Evolutionary conservation across 2,797 vertebrate genomes (phyloP), one percentile per base, ranked within the genome.

Genomic region (Cuniculus paca): DNA sequence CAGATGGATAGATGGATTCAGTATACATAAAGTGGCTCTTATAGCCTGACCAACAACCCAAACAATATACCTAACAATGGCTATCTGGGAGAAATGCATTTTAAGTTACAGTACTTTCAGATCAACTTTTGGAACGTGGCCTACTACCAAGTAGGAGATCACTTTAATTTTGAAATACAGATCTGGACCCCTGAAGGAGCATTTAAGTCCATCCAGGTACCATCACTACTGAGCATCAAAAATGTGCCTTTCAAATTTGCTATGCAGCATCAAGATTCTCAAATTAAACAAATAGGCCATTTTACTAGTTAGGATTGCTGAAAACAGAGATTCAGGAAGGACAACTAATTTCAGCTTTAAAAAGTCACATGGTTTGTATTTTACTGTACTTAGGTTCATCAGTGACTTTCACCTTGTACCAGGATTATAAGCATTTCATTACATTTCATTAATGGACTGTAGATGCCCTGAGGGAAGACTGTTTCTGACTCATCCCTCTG

Each of bases 341-440:
- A 88, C 19, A 68, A 79, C 34, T 70, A 58, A 72, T 70, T 72
- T 85, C 45, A 77, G 70, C 48, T 88, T 90, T 94, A 58, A 68
- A n/a, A 72, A 89, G 36, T 82, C 45, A 34, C 26, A 74, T 17
- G 34, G 11, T 61, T 72, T 92, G 7, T 61, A 89, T 88, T 93
- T 86, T 84, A 63, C 45, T 85, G 28, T 85, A 81, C 10, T 85
- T 56, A 26, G 28, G 31, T 72, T 50, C 70, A 52, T 42, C 72
- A 28, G 26, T 45, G 58, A 7, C 24, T 83, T 34, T 65, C 45
- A 60, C 42, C 39, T 24, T 36, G 31, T 42, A 45, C 36, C 26
- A 79, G 34, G 61, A n/a, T 26, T 54, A n/a, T 22, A 14, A 93
- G 36, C 50, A 52, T 61, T 19, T 82, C 39, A 52, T 61, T 19